Conservation (phyloP, 2,797 vertebrate genomes). For the Sebastes nivosus region DNA sequence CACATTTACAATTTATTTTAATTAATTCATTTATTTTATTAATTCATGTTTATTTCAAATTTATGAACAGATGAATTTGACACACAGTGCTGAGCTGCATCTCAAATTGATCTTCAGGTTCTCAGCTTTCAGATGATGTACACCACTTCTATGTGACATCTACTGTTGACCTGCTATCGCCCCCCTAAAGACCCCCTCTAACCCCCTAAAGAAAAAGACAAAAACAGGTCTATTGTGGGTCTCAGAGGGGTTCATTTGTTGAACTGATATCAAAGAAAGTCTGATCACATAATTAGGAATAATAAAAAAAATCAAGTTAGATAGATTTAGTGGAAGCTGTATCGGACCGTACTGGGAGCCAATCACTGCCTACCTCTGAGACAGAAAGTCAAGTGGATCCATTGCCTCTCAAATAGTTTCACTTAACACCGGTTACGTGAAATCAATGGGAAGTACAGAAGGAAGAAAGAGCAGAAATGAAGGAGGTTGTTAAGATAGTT, state of each 20-base stretch:
- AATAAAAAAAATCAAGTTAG: conserved; percentile 24
- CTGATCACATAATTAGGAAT: conserved; percentile 9
- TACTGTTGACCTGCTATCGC: too few species aligned
- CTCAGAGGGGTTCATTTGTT: background rate
- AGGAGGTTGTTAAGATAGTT: conserved; percentile 74
- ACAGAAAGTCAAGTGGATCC: conserved; percentile 70
- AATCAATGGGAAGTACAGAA: conserved; percentile 71
- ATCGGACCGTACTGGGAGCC: conserved; percentile 32
- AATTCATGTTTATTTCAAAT: too few species aligned
- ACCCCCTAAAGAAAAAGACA: too few species aligned
- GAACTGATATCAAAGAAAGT: conserved; percentile 27
- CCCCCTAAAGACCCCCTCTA: too few species aligned
- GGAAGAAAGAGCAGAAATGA: conserved; percentile 58
- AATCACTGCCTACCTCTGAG: conserved; percentile 29
- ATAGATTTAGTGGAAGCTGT: conserved; percentile 11
- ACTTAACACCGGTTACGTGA: conserved; percentile 75
- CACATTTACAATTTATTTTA: too few species aligned
- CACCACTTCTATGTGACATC: too few species aligned
- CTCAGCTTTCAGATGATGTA: too few species aligned
- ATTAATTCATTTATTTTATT: too few species aligned
- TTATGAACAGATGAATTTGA: too few species aligned
- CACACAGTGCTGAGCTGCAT: too few species aligned
- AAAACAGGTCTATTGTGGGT: too few species aligned
- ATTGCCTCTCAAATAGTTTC: conserved; percentile 68
- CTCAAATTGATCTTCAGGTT: too few species aligned